Conservation (phyloP, 2,888 invertebrate genomes). For the Tachina fera region DNA sequence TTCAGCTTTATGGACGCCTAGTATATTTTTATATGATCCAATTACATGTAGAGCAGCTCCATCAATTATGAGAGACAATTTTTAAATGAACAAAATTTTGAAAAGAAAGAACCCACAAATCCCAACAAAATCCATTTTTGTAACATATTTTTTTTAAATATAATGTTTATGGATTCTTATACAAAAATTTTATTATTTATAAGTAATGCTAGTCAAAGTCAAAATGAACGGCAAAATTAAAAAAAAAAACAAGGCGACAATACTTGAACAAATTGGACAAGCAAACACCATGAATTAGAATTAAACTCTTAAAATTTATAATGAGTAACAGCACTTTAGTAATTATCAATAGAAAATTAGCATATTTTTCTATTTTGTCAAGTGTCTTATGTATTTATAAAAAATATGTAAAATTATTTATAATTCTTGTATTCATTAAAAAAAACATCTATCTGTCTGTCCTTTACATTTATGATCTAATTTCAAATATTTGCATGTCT, state of each 20-base stretch:
- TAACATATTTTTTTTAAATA: background rate
- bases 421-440: background rate
- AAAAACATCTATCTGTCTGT: slow-evolving; percentile 17
- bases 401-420: background rate
- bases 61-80: slow-evolving; percentile 32
- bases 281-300: slow-evolving; percentile 7
- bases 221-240: slow-evolving; percentile 48
- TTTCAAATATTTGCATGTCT: slow-evolving; percentile 32
- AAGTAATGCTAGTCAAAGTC: slow-evolving; percentile 70
- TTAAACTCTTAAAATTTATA: background rate
- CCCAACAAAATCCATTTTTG: slow-evolving; percentile 35
- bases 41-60: slow-evolving; percentile 2
- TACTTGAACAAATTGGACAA: background rate
- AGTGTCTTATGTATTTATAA: slow-evolving; percentile 36
- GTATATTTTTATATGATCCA: slow-evolving; percentile 78
- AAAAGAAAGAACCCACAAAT: slow-evolving; percentile 16
- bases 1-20: slow-evolving; percentile 75
- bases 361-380: slow-evolving; percentile 27
- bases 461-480: slow-evolving; percentile 9
- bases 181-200: slow-evolving; percentile 38
- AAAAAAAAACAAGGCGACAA: slow-evolving; percentile 15
- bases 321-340: background rate
- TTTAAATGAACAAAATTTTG: slow-evolving; percentile 8
- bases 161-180: slow-evolving; percentile 2
- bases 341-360: slow-evolving; percentile 2